Evolutionary conservation across 1,140 invertebrate species (phyloP), one percentile per base, ranked within the genome.

Genomic region (Anthonomus grandis): DNA sequence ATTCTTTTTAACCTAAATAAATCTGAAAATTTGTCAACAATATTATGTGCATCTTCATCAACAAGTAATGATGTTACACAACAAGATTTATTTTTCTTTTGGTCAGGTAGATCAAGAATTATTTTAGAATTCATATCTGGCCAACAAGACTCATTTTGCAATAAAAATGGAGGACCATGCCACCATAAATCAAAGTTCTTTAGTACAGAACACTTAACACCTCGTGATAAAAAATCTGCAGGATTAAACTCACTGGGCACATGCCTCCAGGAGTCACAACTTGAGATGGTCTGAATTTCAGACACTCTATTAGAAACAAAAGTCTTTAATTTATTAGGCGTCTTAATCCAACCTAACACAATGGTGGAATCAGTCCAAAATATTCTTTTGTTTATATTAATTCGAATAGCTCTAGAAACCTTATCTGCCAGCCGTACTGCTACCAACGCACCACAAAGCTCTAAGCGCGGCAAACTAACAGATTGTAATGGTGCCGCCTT

Each of bases 321-420:
- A 15, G 46, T 12, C 31, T 34, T 44, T 59, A n/a, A n/a, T n/a
- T n/a, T 27, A 13, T 38, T 39, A 10, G 37, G 24, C 10, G 41
- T 21, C 37, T 48, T 24, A 18, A 59, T 19, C 57, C 50, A 59
- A 15, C 27, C 25, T n/a, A 59, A 39, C n/a, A 48, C 21, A 22
- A 59, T 42, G 27, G 57, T 54, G 18, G 57, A 59, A 25, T 59
- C 57, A 22, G 49, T 45, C 57, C 44, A 46, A 46, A 46, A 46
- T 13, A 4, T n/a, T 24, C 44, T 9, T 21, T 22, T 3, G 12
- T 46, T 23, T 8, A 46, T 18, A 9, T 46, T 10, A n/a, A 46
- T 10, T 21, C 44, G 21, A 1, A 46, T 10, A 46, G 44, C 12
- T 46, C 17, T 46, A 6, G 24, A 13, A 41, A 41, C 13, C 18